These are phyloP conservation scores for Argentina silus DNA, from an alignment of 2,797 vertebrate genomes.

Conservation along the genomic window DNA sequence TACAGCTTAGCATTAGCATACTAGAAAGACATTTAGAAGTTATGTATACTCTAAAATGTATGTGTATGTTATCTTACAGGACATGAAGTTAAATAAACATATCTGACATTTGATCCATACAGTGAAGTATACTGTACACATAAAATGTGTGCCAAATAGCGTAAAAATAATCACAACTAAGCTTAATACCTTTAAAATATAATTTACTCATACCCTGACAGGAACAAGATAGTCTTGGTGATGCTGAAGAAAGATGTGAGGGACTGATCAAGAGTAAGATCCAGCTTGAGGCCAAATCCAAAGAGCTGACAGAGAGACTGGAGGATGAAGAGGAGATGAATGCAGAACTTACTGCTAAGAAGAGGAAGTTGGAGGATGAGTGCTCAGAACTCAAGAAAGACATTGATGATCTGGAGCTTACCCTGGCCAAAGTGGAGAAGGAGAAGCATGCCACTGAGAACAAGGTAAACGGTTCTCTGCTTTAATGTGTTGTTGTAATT, in stretches of 20 bases:
- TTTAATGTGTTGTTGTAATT: neutral
- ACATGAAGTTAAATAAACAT: too few species aligned
- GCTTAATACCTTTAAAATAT: neutral
- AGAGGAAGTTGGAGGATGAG: constrained; percentile 87
- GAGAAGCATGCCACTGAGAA: constrained; percentile 92
- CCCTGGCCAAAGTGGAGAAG: constrained; percentile 89
- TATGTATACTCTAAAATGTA: too few species aligned
- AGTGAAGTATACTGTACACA: too few species aligned
- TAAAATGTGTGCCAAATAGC: too few species aligned
- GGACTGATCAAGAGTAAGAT: constrained; percentile 93
- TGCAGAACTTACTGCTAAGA: constrained; percentile 82
- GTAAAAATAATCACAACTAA: neutral
- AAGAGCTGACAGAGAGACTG: constrained; percentile 80
- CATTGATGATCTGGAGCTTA: constrained; percentile 88
- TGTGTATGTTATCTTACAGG: too few species aligned
- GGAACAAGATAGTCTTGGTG: constrained; percentile 84
- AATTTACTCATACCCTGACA: constrained; percentile 47
- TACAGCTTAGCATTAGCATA: too few species aligned
- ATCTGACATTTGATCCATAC: too few species aligned
- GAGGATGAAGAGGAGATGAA: constrained; percentile 86
- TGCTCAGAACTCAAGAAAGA: constrained; percentile 90
- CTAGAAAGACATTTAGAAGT: too few species aligned
- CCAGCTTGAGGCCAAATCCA: constrained; percentile 88
- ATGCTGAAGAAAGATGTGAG: constrained; percentile 88
- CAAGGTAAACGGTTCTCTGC: constrained; percentile 73